Percentiles rank a stretch among this genome's conserved stretches.
Evolutionary conservation across 2,113 vertebrate species (phyloP).

Genomic region (Acrocephalus arundinaceus): DNA sequence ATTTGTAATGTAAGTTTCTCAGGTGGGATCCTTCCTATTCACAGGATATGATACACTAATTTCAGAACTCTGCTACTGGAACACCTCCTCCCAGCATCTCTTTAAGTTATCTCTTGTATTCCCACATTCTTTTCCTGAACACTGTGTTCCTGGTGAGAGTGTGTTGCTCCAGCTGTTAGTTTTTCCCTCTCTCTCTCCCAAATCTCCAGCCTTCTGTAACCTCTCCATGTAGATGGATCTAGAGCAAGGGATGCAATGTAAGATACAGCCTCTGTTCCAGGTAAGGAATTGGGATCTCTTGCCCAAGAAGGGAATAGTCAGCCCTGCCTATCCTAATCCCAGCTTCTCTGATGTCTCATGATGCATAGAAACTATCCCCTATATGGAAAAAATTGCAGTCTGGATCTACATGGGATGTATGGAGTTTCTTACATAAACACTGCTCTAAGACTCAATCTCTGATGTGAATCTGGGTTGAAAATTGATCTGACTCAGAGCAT

Average conservation of each 20-base stretch:
- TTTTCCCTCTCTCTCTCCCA: background rate
- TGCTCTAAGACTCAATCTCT: background rate
- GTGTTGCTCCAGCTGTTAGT: background rate
- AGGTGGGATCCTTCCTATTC: background rate
- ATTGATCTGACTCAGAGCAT: background rate
- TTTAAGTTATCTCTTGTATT: background rate
- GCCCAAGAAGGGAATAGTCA: background rate
- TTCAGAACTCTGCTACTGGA: background rate
- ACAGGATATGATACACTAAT: accelerated
- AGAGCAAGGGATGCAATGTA: background rate
- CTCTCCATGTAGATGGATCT: background rate
- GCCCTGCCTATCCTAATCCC: background rate
- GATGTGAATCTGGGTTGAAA: background rate
- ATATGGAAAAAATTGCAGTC: background rate
- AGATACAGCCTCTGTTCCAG: background rate
- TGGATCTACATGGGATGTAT: background rate
- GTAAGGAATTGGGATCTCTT: background rate
- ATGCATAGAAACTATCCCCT: accelerated
- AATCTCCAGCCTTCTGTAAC: background rate
- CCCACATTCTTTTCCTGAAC: background rate
- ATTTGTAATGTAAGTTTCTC: background rate
- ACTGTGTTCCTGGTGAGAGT: background rate
- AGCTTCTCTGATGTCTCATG: background rate
- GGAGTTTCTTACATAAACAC: background rate
- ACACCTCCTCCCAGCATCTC: background rate